Conservation (phyloP, 2,113 vertebrate genomes). For the Pao palembangensis region DNA sequence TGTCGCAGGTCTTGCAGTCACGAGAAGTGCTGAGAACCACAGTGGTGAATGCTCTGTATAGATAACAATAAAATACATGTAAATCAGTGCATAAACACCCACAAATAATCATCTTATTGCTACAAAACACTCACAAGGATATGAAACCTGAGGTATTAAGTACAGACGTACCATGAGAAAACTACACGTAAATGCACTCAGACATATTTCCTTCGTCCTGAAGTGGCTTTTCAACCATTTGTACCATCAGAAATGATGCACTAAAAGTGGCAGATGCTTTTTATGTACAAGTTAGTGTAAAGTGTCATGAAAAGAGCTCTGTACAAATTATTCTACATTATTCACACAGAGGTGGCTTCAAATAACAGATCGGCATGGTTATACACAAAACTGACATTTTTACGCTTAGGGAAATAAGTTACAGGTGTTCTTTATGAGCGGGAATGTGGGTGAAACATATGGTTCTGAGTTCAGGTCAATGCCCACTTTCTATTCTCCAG, state of each 20-base stretch:
- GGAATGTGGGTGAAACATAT: constrained; percentile 7
- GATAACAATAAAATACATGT: constrained; percentile 10
- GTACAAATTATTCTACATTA: constrained; percentile 44
- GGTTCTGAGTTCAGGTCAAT: too few relatives aligned
- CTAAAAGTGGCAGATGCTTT: background rate
- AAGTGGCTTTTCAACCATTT: background rate
- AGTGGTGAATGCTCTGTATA: constrained; percentile 60
- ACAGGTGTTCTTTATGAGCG: constrained; percentile 46
- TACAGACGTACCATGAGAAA: background rate
- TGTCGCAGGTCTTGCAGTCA: constrained; percentile 45
- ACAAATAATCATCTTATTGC: too few relatives aligned
- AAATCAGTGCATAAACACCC: background rate
- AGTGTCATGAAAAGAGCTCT: constrained; percentile 21
- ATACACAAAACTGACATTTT: constrained; percentile 35
- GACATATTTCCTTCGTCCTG: background rate
- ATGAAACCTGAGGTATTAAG: constrained; percentile 24
- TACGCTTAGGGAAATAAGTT: constrained; percentile 40
- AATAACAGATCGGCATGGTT: constrained; percentile 32
- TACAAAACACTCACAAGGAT: background rate
- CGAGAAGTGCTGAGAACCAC: constrained; percentile 41
- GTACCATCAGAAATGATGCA: background rate
- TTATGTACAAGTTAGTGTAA: constrained; percentile 10
- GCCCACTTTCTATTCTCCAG: too few relatives aligned
- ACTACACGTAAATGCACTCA: constrained; percentile 15
- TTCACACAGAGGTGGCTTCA: constrained; percentile 43